phyloP scores from a whole-genome alignment of 2,888 invertebrate genomes.

The Hyalella azteca region DNA sequence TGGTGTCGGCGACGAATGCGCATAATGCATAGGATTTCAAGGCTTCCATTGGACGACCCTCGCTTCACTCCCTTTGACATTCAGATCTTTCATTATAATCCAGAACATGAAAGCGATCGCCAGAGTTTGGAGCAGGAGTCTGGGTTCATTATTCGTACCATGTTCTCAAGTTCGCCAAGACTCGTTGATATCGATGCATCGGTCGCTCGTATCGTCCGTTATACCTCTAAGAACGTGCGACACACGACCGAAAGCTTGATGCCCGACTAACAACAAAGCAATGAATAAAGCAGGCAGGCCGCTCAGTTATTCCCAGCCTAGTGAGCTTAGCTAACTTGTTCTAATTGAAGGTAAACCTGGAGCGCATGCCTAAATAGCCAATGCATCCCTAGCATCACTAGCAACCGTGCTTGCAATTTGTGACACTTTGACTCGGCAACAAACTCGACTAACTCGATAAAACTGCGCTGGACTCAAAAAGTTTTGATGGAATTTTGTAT shows the following conservation, averaged over 20 bases:
- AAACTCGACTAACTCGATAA: neutral
- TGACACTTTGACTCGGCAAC: neutral
- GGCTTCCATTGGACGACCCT: neutral
- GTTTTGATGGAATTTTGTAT: neutral
- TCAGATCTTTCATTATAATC: conserved; percentile 36
- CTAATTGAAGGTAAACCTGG: conserved; percentile 21
- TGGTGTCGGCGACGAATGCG: conserved; percentile 10
- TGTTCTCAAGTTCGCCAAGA: neutral
- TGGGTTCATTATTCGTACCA: neutral
- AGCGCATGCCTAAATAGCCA: neutral
- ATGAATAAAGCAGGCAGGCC: neutral
- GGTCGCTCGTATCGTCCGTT: neutral
- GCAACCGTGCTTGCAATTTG: too few species aligned
- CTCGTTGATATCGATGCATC: neutral
- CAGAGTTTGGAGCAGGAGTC: neutral
- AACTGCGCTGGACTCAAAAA: neutral
- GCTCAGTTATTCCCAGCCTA: neutral
- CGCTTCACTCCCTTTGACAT: conserved; percentile 22
- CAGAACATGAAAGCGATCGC: conserved; percentile 25
- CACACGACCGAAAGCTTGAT: neutral
- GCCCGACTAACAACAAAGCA: neutral
- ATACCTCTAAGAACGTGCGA: too few species aligned
- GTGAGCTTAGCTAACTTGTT: neutral
- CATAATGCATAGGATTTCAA: conserved; percentile 34
- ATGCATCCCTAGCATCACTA: neutral